Percentiles rank a stretch among this genome's conserved stretches.
Conservation (phyloP, 2,888 invertebrate species). For the Caenorhabditis angaria region DNA sequence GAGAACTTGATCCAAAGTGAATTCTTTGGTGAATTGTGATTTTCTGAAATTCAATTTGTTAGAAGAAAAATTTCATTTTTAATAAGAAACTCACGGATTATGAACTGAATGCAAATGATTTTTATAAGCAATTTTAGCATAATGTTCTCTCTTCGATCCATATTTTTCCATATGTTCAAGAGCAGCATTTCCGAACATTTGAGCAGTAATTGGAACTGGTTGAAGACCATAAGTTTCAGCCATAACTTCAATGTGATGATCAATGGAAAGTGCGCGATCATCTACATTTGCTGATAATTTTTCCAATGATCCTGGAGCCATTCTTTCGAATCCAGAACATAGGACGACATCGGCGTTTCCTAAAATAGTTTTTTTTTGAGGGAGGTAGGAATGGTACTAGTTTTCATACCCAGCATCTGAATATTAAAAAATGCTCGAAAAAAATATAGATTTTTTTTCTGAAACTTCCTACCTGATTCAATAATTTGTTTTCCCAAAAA, state of each 20-base stretch:
- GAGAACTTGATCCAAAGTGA: slow-evolving; percentile 88
- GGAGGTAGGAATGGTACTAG: too few species aligned
- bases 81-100: slow-evolving; percentile 81
- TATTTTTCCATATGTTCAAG: slow-evolving; percentile 94
- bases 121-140: slow-evolving; percentile 96
- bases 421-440: neutral
- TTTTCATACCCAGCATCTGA: too few species aligned
- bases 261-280: slow-evolving; percentile 84
- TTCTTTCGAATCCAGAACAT: slow-evolving; percentile 96
- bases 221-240: slow-evolving; percentile 84
- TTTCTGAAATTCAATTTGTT: slow-evolving; percentile 77
- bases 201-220: slow-evolving; percentile 87
- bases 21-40: slow-evolving; percentile 92
- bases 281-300: slow-evolving; percentile 72
- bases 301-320: slow-evolving; percentile 88
- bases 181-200: slow-evolving; percentile 95
- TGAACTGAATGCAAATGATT: slow-evolving; percentile 96
- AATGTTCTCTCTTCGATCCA: slow-evolving; percentile 87
- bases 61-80: too few species aligned
- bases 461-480: slow-evolving; percentile 78
- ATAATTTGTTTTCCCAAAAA: slow-evolving; percentile 89
- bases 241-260: slow-evolving; percentile 78
- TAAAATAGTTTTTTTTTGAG: slow-evolving; percentile 45
- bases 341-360: slow-evolving; percentile 86
- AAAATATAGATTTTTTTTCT: too few species aligned